Evolutionary conservation across 2,113 vertebrate genomes (phyloP), one percentile per base, ranked within the genome.

Genomic region (Scomber colias): DNA sequence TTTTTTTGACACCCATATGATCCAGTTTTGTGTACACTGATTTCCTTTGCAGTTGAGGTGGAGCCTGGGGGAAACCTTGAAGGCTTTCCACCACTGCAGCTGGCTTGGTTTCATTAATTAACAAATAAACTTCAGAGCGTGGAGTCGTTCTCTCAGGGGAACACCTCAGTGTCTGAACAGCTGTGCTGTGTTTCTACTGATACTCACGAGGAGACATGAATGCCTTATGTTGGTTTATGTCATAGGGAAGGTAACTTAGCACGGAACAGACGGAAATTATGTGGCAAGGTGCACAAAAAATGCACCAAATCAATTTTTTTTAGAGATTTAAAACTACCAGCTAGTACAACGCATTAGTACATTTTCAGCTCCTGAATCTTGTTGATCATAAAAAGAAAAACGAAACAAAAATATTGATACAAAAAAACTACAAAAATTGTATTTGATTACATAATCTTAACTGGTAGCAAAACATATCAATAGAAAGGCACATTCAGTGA

Each of bases 31-130:
- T 45, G 48, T 15, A 21, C 17, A 35, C 17, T 59, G 10, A 35
- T 73, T 46, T 14, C 17, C n/a, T 69, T 59, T 50, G 27, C 3
- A 27, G 16, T 45, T 68, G 77, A 61, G 17, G 65, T 48, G 30
- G 24, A 75, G 63, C 77, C 54, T 51, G 51, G 68, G 35, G 72
- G 56, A 16, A 75, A 61, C 30, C 24, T 75, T 15, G 21, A 82
- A 48, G 70, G 21, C 49, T 61, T 76, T 79, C 21, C 54, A 75
- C 30, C 31, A 21, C 65, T 79, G 61, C 86, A 86, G 74, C 77
- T 84, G 72, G 44, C 50, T 68, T 13, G 51, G 40, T 73, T 69
- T 75, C 77, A 63, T 69, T 87, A 86, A 82, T 83, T 78, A 81
- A 71, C 63, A 24, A 62, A 65, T 51, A 51, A 48, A 49, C 56